phyloP scores from a whole-genome alignment of 2,888 invertebrate genomes.

The Pachydiplax longipennis region DNA sequence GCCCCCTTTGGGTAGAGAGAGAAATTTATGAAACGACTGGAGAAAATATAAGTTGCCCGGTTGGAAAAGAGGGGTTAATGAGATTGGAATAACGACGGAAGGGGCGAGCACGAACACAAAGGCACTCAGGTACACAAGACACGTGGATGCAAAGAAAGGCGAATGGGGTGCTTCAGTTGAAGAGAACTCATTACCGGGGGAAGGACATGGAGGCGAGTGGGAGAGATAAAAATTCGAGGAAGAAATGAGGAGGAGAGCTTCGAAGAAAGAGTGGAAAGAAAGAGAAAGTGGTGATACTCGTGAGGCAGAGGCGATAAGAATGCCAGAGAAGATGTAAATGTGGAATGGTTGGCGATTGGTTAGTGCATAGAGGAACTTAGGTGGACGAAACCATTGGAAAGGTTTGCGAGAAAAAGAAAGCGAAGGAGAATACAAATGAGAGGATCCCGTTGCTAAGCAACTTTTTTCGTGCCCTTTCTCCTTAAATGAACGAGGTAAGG shows the following conservation, averaged over 20 bases:
- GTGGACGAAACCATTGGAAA: neutral
- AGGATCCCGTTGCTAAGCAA: neutral
- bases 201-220: neutral
- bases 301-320: neutral
- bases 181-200: conserved; percentile 22
- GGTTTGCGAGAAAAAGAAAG: neutral
- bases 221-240: neutral
- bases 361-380: neutral
- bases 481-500: no score
- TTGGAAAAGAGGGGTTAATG: conserved; percentile 27
- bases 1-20: neutral
- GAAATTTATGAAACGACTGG: conserved; percentile 23
- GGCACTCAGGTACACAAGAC: neutral
- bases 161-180: neutral
- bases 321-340: neutral
- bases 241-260: neutral
- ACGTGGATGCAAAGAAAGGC: neutral
- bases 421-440: neutral
- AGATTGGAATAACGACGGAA: conserved; percentile 25
- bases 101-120: neutral
- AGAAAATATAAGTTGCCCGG: conserved; percentile 23
- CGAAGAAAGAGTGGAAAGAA: neutral
- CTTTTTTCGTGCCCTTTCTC: no score
- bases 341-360: neutral
- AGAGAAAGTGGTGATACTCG: neutral